Base-by-base conservation (phyloP, 2,797 vertebrate species). In the Pseudochirops cupreus region DNA sequence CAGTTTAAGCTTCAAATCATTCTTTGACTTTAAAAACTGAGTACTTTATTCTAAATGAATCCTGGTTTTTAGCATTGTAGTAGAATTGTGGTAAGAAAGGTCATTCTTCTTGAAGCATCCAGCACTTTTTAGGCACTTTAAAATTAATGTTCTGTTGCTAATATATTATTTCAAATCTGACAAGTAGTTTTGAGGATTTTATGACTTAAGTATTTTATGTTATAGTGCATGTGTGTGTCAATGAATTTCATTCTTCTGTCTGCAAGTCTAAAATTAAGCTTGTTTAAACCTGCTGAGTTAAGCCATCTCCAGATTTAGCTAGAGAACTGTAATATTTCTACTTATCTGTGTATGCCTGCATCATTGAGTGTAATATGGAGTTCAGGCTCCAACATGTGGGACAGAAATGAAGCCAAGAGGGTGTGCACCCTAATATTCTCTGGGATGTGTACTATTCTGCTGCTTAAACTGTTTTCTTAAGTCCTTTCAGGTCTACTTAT, bases 231-330 rank as follows among this genome's bases (percentile, higher is more conserved):
- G 57, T 95, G 92, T 95, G 14, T 59, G 87, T 11, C 52, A 46
- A 18, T 13, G 31, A 67, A 39, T 13, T 1, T 95, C 56, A 93
- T 94, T 39, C 1, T 56, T 58, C 55, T 91, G 0, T 82, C 46
- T n/a, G 57, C 57, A 95, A 74, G 5, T 94, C n/a, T 91, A 6
- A 9, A 7, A 54, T 91, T 91, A 82, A 16, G 9, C 52, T 89
- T 90, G 31, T 94, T 90, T 93, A 58, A 93, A 96, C 91, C 67
- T 67, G 12, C 31, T 93, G 82, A 97, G 52, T 82, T 92, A 54
- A 93, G 39, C 91, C 24, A n/a, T 7, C 0, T 74, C n/a, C 67
- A 74, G 67, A 90, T 39, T 95, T 58, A 89, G 0, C 89, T 55
- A n/a, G 95, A 39, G 96, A 95, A 87, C 74, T 57, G 39, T 46